Evolutionary conservation across 2,797 vertebrate species (phyloP).

Genomic region (Anisognathus igniventris): DNA sequence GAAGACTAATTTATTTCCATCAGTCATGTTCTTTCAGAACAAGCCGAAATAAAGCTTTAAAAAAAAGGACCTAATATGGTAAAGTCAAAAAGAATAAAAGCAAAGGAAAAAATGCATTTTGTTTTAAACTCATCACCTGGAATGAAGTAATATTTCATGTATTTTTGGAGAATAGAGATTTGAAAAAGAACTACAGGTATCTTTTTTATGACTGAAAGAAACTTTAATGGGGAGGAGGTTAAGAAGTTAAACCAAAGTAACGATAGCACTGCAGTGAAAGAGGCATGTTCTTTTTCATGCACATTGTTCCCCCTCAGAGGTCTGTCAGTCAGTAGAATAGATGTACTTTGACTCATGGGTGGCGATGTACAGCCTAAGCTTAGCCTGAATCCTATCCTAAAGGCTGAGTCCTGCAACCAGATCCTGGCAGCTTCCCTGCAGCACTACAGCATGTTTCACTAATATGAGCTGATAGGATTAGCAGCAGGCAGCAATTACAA

Average conservation of each 20-base stretch:
- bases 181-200: constrained; percentile 21
- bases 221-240: constrained; percentile 64
- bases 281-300: constrained; percentile 67
- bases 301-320: constrained; percentile 48
- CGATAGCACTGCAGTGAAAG: constrained; percentile 64
- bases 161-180: not conserved
- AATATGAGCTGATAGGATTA: constrained; percentile 69
- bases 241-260: constrained; percentile 74
- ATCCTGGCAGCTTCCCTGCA: constrained; percentile 57
- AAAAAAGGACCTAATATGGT: not conserved
- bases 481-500: constrained; percentile 71
- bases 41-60: not conserved
- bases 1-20: not conserved
- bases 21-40: not conserved
- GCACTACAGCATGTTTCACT: constrained; percentile 44
- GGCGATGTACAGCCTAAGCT: constrained; percentile 65
- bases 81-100: not conserved
- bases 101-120: not conserved
- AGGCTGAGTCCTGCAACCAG: constrained; percentile 63
- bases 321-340: constrained; percentile 73
- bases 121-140: not conserved
- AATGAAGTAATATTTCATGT: not conserved
- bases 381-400: constrained; percentile 68
- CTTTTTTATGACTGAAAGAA: constrained; percentile 27
- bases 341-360: constrained; percentile 74